Evolutionary conservation across 2,113 vertebrate genomes (phyloP).

Genomic region (Pagrus major): DNA sequence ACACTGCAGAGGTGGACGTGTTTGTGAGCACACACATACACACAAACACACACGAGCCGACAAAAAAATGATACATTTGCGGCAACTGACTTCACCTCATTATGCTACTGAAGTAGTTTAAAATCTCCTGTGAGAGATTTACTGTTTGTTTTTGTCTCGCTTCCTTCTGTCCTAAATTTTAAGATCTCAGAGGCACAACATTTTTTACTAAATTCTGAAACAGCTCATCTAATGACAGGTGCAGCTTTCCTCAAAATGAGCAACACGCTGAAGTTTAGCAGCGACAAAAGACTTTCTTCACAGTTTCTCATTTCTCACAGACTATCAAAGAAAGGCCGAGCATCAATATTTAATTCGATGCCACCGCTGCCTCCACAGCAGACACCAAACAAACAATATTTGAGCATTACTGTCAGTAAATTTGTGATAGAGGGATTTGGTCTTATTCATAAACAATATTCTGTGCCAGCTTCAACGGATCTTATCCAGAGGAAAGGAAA

Average conservation of each 20-base stretch:
- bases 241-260: slow-evolving; percentile 19
- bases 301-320: slow-evolving; percentile 40
- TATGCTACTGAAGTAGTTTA: slow-evolving; percentile 21
- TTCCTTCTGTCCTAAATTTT: neutral
- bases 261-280: slow-evolving; percentile 5
- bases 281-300: slow-evolving; percentile 50
- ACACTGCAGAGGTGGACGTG: slow-evolving; percentile 22
- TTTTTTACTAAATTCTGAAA: too few relatives aligned
- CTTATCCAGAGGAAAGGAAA: slow-evolving; percentile 49
- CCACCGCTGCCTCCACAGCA: slow-evolving; percentile 38
- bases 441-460: slow-evolving; percentile 57
- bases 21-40: neutral
- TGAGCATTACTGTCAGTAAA: slow-evolving; percentile 60
- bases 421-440: slow-evolving; percentile 51
- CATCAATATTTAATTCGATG: slow-evolving; percentile 68
- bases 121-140: slow-evolving; percentile 22
- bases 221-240: slow-evolving; percentile 43
- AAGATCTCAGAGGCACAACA: slow-evolving; percentile 21
- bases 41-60: neutral
- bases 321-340: slow-evolving; percentile 57
- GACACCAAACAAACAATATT: slow-evolving; percentile 66
- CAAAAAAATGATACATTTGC: slow-evolving; percentile 24
- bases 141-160: slow-evolving; percentile 26
- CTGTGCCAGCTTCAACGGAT: slow-evolving; percentile 39
- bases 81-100: slow-evolving; percentile 17